Evolutionary conservation across 2,113 vertebrate genomes (phyloP).

Genomic region (Dipodomys ordii): DNA sequence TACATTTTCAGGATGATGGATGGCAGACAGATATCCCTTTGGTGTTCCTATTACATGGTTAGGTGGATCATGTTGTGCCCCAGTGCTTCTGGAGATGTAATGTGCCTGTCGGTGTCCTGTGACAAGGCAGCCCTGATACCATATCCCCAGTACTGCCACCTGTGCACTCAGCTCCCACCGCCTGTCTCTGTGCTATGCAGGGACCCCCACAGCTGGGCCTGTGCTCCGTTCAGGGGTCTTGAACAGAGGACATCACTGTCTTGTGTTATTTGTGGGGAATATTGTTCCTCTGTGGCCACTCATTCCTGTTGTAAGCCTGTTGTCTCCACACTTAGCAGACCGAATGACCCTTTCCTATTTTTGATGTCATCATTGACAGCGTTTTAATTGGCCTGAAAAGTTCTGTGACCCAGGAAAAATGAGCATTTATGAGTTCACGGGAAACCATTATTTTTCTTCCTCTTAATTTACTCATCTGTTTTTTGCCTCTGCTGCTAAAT

Average conservation of each 20-base stretch:
- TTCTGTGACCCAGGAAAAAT: constrained; percentile 71
- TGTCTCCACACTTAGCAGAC: background rate
- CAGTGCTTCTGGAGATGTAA: accelerated
- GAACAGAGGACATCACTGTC: background rate
- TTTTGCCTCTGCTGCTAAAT: constrained; percentile 57
- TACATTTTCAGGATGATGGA: background rate
- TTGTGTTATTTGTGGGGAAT: background rate
- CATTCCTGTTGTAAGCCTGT: background rate
- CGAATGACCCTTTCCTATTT: background rate
- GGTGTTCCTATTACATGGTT: background rate
- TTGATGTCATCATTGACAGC: constrained; percentile 50
- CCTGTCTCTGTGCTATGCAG: background rate
- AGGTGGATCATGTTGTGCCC: background rate
- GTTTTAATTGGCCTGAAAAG: constrained; percentile 74
- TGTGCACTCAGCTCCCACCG: too few relatives aligned
- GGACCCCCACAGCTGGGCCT: background rate
- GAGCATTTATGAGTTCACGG: constrained; percentile 65
- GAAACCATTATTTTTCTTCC: constrained; percentile 70
- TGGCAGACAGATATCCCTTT: background rate
- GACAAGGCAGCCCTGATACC: too few relatives aligned
- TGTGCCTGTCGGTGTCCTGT: background rate
- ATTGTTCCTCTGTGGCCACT: accelerated
- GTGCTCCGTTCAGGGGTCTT: background rate
- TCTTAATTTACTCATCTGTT: constrained; percentile 71
- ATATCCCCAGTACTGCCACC: too few relatives aligned